phyloP scores from a whole-genome alignment of 1,140 invertebrate species.

The Batillaria attramentaria region DNA sequence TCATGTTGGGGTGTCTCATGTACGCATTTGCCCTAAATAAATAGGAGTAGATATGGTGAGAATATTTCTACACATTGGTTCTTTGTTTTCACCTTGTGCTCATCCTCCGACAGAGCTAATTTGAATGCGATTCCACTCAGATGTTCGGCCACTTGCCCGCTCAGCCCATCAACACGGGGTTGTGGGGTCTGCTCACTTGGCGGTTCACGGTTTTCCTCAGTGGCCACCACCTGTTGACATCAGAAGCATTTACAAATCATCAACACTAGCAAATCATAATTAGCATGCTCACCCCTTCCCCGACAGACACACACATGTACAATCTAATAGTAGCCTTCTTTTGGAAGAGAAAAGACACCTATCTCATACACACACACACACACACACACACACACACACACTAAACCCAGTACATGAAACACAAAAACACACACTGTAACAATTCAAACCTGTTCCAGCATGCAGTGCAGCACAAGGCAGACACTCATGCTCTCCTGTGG shows the following conservation, averaged over 20 bases:
- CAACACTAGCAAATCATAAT: too few relatives aligned
- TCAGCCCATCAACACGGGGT: constrained; percentile 60
- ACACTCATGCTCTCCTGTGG: constrained; percentile 70
- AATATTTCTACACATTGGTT: background rate
- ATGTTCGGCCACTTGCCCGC: constrained; percentile 59
- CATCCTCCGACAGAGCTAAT: constrained; percentile 65
- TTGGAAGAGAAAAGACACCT: background rate
- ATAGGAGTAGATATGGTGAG: background rate
- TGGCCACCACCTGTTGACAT: constrained; percentile 66
- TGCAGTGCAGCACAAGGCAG: constrained; percentile 67
- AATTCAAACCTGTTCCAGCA: constrained; percentile 70
- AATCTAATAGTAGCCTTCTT: background rate
- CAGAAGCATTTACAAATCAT: too few relatives aligned
- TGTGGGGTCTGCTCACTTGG: constrained; percentile 62
- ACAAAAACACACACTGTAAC: background rate
- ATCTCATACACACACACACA: background rate
- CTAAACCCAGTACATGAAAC: background rate
- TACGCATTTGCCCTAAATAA: background rate
- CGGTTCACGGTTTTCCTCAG: constrained; percentile 61
- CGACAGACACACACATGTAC: background rate
- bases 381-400: background rate
- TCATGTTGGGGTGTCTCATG: too few relatives aligned
- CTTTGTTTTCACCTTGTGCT: constrained; percentile 60
- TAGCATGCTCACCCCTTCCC: background rate
- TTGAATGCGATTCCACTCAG: constrained; percentile 66